Evolutionary conservation across 2,797 vertebrate genomes (phyloP), one percentile per base, ranked within the genome.

Genomic region (Phoxinus dragarum): DNA sequence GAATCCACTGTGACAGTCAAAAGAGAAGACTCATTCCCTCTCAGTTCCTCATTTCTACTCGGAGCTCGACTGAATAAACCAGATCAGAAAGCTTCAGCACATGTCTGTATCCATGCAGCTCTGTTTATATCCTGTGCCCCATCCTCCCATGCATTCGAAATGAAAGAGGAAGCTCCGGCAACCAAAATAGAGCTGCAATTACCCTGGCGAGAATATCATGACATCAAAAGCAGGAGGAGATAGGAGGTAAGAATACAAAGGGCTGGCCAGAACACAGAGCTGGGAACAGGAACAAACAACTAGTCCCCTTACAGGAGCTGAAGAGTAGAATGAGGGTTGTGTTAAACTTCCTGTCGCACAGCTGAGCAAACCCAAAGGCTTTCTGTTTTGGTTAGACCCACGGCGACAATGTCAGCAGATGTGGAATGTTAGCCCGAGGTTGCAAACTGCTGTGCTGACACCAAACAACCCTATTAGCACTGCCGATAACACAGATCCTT

Each of bases 331-430:
- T 36, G 54, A 49, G 36, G 36, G 80, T 59, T 14, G 49, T 38
- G 12, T 64, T 56, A 77, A 34, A 64, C 67, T 83, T 89, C 86
- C 80, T 86, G 80, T 68, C 14, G 5, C 23, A 82, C 88, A 89
- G 86, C 88, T 89, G 88, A 76, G 84, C 86, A 89, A 87, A 87
- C 84, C 54, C 27, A 54, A 56, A 8, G 10, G 6, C 16, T 47
- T 21, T 10, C 27, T 64, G 52, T 73, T 85, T 72, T 72, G 52
- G 67, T 42, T 61, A 71, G 56, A 67, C 66, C 54, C 83, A 4
- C 1, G 27, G 74, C 1, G 17, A 88, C 74, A 64, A 77, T 11
- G 36, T 31, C 36, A 67, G 59, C 36, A 36, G 36, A 71, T 17
- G 27, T 47, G 80, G 73, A 82, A 87, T 81, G 42, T 76, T 68